Evolutionary conservation across 2,888 invertebrate species (phyloP), one percentile per base, ranked within the genome.

Genomic region (Tenthredo mesomela): DNA sequence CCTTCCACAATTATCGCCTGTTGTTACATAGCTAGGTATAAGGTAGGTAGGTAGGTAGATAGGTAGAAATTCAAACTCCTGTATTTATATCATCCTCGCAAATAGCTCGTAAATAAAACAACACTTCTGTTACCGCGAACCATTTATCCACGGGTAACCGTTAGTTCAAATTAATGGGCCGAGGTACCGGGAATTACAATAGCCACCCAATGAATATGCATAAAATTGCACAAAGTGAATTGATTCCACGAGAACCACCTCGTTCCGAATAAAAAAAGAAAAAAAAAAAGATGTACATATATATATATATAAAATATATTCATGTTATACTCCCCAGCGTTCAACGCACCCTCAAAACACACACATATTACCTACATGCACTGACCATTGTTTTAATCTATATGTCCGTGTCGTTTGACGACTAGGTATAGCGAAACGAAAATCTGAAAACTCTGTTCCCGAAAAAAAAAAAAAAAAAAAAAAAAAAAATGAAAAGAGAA

Each of bases 221-320:
- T 91, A 91, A 91, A 91, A 91, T 88, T 91, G 90, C 89, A 90
- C 90, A 91, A 90, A 91, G 91, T 90, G 90, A 90, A 91, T 90
- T 90, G 90, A 90, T 88, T 82, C 67, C 47, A 43, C 71, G 71
- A 73, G 40, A 40, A 73, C 21, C 71, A 43, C 40, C 40, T 29
- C 33, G 18, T n/a, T 43, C 2, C 71, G 6, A 70, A 70, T 0
- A 33, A 0, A 2, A n/a, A 70, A 6, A 15, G 21, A 37, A 37
- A 37, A 37, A 37, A 7, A 37, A 7, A 37, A 7, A 7, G 0
- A 6, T 0, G 7, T 37, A 37, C 7, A 37, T 37, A 37, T 7
- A 37, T 7, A 37, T 37, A 37, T 37, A 10, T 43, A 43, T n/a
- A 73, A n/a, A 73, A 73, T 43, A 21, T 25, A 73, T 10, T 21